These are phyloP conservation scores for Morpho helenor DNA, from an alignment of 2,888 invertebrate species.

Conservation along the genomic window DNA sequence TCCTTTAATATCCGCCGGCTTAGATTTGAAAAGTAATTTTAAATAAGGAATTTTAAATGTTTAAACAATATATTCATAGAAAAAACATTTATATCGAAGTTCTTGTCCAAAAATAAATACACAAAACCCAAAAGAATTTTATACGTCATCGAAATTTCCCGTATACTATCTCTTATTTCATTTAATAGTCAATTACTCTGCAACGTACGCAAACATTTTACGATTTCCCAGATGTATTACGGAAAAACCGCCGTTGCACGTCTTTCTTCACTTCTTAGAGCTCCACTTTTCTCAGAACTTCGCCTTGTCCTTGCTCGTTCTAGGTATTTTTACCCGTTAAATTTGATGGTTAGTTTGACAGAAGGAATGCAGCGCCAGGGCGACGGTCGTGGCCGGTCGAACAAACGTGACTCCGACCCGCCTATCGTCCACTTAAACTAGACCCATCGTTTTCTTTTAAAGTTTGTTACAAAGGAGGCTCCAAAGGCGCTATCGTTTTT, in stretches of 20 bases:
- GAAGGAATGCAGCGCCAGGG: constrained; percentile 61
- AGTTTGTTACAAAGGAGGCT: constrained; percentile 14
- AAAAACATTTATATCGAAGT: no score
- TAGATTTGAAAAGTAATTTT: no score
- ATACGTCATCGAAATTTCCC: constrained; percentile 7
- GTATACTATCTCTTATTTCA: constrained; percentile 7
- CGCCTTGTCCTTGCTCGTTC: constrained; percentile 52
- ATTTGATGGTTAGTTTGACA: constrained; percentile 68
- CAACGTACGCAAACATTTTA: constrained; percentile 7
- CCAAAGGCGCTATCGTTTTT: constrained; percentile 34
- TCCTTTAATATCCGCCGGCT: no score
- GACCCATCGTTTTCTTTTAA: constrained; percentile 39
- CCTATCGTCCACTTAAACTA: constrained; percentile 37
- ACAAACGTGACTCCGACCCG: constrained; percentile 59
- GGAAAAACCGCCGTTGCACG: constrained; percentile 11
- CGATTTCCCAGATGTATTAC: constrained; percentile 9
- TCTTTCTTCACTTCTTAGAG: constrained; percentile 13
- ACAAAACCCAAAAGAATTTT: neutral
- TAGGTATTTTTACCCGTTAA: constrained; percentile 52
- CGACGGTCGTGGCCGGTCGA: constrained; percentile 64
- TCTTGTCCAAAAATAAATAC: no score
- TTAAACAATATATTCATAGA: no score
- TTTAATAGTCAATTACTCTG: constrained; percentile 3
- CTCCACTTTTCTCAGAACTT: constrained; percentile 25
- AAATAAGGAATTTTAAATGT: no score